phyloP scores from a whole-genome alignment of 1,140 invertebrate genomes.

The Sesamia nonagrioides region DNA sequence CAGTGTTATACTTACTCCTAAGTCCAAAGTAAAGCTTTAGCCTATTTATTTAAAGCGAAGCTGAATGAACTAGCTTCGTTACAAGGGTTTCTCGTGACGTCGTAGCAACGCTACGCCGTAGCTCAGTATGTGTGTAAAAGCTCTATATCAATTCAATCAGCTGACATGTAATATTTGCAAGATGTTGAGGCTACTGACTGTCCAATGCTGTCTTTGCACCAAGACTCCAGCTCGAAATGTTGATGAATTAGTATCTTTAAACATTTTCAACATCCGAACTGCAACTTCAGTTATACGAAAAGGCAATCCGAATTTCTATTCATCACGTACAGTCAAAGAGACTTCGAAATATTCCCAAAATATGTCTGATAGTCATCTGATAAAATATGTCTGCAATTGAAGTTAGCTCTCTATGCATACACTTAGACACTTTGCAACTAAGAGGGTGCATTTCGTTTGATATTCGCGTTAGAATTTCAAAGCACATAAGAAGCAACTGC shows the following conservation, averaged over 20 bases:
- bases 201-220: no score
- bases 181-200: no score
- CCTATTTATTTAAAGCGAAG: no score
- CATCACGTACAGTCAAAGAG: slow-evolving; percentile 17
- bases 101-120: neutral
- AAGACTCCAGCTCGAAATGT: neutral
- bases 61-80: neutral
- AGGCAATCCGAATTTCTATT: slow-evolving; percentile 25
- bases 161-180: neutral
- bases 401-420: neutral
- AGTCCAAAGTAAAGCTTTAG: neutral
- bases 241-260: neutral
- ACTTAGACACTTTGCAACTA: neutral
- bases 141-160: neutral
- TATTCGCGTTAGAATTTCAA: slow-evolving; percentile 9
- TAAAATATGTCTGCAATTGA: slow-evolving; percentile 22
- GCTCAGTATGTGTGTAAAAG: neutral
- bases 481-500: slow-evolving; percentile 24
- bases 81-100: neutral
- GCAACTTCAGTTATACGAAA: neutral
- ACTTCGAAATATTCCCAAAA: slow-evolving; percentile 13
- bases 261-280: slow-evolving; percentile 8
- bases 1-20: no score
- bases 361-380: no score
- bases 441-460: slow-evolving; percentile 26